Evolutionary conservation across 2,113 vertebrate species (phyloP).

Genomic region (Anas platyrhynchos): DNA sequence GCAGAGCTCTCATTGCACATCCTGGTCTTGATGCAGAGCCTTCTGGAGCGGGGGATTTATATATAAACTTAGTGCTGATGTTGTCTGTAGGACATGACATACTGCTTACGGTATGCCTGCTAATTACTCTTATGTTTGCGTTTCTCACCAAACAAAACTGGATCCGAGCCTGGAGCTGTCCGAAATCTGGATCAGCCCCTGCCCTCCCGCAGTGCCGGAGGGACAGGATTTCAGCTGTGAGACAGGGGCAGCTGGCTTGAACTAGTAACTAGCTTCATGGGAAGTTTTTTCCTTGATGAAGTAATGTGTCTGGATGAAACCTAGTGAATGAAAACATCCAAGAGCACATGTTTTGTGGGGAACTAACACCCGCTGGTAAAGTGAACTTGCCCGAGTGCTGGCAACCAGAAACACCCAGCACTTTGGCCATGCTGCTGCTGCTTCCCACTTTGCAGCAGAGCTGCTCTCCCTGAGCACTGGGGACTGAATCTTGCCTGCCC

Average conservation of each 20-base stretch:
- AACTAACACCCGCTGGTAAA: background rate
- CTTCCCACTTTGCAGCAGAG: background rate
- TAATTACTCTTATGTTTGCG: background rate
- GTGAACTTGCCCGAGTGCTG: background rate
- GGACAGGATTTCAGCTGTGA: background rate
- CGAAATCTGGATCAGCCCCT: background rate
- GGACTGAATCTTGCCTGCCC: no score
- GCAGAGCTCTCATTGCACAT: background rate
- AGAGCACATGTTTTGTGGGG: background rate
- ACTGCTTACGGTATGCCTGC: rapidly evolving
- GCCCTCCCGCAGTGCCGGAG: background rate
- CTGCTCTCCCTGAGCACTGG: background rate
- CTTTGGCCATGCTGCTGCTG: background rate
- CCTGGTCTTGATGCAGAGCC: background rate
- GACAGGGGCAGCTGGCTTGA: background rate
- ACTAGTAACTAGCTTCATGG: background rate
- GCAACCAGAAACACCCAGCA: background rate
- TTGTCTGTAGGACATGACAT: background rate
- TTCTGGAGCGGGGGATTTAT: background rate
- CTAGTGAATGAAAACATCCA: background rate
- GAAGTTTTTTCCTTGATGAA: background rate
- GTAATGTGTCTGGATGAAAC: background rate
- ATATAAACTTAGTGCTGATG: background rate
- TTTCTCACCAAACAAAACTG: background rate
- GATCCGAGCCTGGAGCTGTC: background rate